Evolutionary conservation across 2,888 invertebrate genomes (phyloP), one percentile per base, ranked within the genome.

Genomic region (Exephanes ischioxanthus): DNA sequence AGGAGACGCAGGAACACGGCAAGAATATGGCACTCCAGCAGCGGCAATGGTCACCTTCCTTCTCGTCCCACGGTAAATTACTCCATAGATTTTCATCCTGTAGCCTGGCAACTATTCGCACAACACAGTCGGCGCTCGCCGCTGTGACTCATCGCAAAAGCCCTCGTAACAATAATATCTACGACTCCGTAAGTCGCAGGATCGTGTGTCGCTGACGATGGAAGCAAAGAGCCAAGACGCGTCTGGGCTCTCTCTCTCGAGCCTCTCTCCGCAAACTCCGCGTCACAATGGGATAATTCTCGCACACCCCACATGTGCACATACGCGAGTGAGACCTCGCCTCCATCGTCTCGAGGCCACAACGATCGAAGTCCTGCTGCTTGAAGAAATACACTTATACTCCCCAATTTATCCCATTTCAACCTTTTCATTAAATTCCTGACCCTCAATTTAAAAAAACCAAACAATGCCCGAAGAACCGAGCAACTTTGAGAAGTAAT

Each of bases 31-130:
- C 76, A 37, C 55, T 51, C 14, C 33, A 33, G 68, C 67, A 37
- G 77, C 41, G 33, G 78, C 78, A 82, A 84, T 82, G 85, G 84
- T 80, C 86, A 82, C 82, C 87, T 82, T 80, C 86, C 82, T 78
- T 83, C 73, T 48, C 87, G 76, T 86, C 87, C 87, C 87, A 87
- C 84, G 84, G 77, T 79, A 68, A 84, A 86, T 87, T 71, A 84
- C 86, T 83, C 67, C 68, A 84, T 85, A 75, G 75, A 75, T 85
- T 85, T 82, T 82, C 81, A 82, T 78, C 55, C 73, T 48, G 70
- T 55, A 79, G 55, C 66, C 85, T 66, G 70, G 48, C 48, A 71
- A 71, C 48, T 71, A 79, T 70, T 45, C 53, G 19, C 63, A 30
- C 19, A 58, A 63, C 63, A 63, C 53, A 51, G 55, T 63, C 48